Evolutionary conservation across 2,113 vertebrate species (phyloP).

Genomic region (Salvator merianae): DNA sequence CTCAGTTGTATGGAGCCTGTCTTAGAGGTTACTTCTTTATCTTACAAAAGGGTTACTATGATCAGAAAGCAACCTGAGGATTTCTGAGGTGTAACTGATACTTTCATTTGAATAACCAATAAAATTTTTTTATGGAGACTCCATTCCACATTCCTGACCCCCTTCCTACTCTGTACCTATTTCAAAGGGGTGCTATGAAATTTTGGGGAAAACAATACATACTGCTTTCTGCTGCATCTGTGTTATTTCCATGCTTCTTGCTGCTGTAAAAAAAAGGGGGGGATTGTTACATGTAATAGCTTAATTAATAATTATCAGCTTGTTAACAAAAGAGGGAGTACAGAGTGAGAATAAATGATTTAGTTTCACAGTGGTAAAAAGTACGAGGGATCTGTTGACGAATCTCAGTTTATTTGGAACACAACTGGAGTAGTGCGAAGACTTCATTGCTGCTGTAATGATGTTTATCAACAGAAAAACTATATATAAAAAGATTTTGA

Average conservation of each 20-base stretch:
- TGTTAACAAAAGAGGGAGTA: background rate
- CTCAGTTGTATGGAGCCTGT: no score
- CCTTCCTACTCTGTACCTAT: no score
- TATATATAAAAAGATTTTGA: background rate
- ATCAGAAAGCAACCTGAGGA: background rate
- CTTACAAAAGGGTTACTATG: background rate
- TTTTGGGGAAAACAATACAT: no score
- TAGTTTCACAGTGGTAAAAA: background rate
- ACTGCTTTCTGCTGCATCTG: no score
- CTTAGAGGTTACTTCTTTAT: background rate
- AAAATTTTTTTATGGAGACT: no score
- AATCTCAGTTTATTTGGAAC: no score
- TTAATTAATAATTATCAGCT: no score
- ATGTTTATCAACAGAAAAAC: background rate
- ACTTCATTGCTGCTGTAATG: background rate
- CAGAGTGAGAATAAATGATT: background rate
- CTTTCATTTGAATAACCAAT: background rate
- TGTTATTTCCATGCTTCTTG: background rate
- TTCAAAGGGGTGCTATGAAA: no score
- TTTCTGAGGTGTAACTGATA: background rate
- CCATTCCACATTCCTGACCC: no score
- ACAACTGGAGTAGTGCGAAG: no score
- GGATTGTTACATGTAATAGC: no score
- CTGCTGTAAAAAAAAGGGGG: background rate
- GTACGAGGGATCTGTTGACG: no score